Percentiles rank a stretch among this genome's conserved stretches.
Conservation (phyloP, 2,888 invertebrate species). For the Andrena marginata region DNA sequence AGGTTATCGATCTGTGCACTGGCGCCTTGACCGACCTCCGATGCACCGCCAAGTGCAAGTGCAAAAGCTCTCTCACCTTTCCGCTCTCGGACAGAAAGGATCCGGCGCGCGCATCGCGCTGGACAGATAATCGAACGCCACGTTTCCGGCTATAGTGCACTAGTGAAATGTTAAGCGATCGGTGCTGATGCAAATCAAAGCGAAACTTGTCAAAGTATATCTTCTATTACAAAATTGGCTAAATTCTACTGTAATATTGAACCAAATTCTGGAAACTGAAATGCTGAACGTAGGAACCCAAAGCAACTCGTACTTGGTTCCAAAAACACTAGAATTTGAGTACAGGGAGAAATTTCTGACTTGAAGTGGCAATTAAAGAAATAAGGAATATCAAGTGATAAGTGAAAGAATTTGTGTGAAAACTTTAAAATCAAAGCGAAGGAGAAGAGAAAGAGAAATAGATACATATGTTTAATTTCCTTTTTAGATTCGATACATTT, state of each 20-base stretch:
- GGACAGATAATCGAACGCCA: conserved; percentile 46
- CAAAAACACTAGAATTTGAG: neutral
- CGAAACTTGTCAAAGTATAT: neutral
- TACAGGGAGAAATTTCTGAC: neutral
- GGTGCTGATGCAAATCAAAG: neutral
- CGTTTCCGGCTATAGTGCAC: neutral
- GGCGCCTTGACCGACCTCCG: conserved; percentile 84
- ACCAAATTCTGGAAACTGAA: no score
- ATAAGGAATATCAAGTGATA: neutral
- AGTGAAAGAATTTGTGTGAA: neutral
- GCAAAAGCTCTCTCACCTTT: conserved; percentile 78
- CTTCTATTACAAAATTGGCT: neutral
- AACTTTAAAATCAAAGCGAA: neutral
- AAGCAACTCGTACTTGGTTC: neutral
- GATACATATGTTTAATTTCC: no score
- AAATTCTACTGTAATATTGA: no score
- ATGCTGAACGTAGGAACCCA: no score
- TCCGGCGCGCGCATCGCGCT: conserved; percentile 47
- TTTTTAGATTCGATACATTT: neutral
- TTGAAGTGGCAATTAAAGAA: neutral
- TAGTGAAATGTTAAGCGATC: neutral
- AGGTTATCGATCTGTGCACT: conserved; percentile 82
- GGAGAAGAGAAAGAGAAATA: no score
- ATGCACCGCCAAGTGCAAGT: conserved; percentile 83
- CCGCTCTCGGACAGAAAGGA: conserved; percentile 51